These are phyloP conservation scores for Melanostigma gelatinosum DNA, from an alignment of 2,113 vertebrate species.

Conservation along the genomic window DNA sequence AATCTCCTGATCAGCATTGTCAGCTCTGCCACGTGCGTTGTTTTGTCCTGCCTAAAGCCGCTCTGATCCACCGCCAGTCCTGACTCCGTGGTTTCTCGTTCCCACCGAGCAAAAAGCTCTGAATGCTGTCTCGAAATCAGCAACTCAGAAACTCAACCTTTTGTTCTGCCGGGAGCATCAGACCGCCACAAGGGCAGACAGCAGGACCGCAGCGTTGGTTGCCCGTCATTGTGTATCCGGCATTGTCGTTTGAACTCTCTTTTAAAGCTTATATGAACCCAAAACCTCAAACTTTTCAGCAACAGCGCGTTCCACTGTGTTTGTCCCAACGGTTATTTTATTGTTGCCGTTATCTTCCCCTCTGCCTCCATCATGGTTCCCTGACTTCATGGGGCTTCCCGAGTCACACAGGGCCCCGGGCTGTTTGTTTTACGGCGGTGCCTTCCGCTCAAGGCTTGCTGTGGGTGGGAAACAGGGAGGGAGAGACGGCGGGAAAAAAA, in stretches of 20 bases:
- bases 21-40: background rate
- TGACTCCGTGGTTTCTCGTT: slow-evolving; percentile 7
- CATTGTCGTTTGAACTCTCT: slow-evolving; percentile 54
- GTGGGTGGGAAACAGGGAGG: slow-evolving; percentile 40
- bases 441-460: slow-evolving; percentile 39
- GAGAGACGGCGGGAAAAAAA: slow-evolving; percentile 11
- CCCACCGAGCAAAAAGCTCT: background rate
- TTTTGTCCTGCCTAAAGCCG: slow-evolving; percentile 12
- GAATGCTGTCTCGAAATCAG: background rate
- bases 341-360: slow-evolving; percentile 15
- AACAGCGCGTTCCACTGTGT: slow-evolving; percentile 28
- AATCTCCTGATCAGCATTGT: slow-evolving; percentile 18
- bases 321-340: slow-evolving; percentile 21
- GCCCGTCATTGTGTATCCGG: slow-evolving; percentile 39
- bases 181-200: slow-evolving; percentile 35
- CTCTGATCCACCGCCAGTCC: background rate
- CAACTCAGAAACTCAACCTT: background rate
- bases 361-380: slow-evolving; percentile 30
- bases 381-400: slow-evolving; percentile 18
- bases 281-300: slow-evolving; percentile 45
- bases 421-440: slow-evolving; percentile 62
- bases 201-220: slow-evolving; percentile 23
- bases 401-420: slow-evolving; percentile 14
- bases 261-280: slow-evolving; percentile 41
- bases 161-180: slow-evolving; percentile 14